Conservation (phyloP, 2,113 vertebrate species). For the Nothobranchius furzeri region DNA sequence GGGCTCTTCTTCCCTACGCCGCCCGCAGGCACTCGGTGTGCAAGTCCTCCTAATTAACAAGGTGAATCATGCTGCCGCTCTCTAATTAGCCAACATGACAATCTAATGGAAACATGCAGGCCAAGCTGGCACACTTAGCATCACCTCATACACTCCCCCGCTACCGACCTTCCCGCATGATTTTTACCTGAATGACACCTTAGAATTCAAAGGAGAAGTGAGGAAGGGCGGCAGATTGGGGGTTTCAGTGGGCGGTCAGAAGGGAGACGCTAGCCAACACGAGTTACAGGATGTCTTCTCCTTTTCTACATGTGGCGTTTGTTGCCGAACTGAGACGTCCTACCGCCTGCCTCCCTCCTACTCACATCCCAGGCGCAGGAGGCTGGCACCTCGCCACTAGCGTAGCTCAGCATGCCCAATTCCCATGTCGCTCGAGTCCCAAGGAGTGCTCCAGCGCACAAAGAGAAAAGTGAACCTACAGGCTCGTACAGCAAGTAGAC, state of each 20-base stretch:
- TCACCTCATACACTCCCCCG: slow-evolving; percentile 74
- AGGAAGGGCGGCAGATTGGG: slow-evolving; percentile 32
- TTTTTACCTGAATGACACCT: slow-evolving; percentile 59
- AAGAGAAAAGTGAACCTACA: slow-evolving; percentile 80
- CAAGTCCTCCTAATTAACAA: slow-evolving; percentile 99
- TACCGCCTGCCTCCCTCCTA: slow-evolving; percentile 60
- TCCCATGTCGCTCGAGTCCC: slow-evolving; percentile 78
- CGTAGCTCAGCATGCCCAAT: slow-evolving; percentile 74
- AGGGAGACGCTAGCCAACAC: slow-evolving; percentile 43
- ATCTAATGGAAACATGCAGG: slow-evolving; percentile 93
- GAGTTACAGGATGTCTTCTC: slow-evolving; percentile 29
- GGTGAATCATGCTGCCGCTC: slow-evolving; percentile 98
- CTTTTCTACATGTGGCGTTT: slow-evolving; percentile 34
- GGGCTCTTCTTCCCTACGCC: slow-evolving; percentile 85
- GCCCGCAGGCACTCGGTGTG: slow-evolving; percentile 88
- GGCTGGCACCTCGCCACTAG: slow-evolving; percentile 77
- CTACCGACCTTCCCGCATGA: slow-evolving; percentile 58
- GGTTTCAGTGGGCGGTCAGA: slow-evolving; percentile 66
- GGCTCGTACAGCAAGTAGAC: slow-evolving; percentile 72
- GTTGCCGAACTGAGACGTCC: slow-evolving; percentile 77
- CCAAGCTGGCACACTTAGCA: slow-evolving; percentile 82
- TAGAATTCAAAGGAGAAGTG: slow-evolving; percentile 34
- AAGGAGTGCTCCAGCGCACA: slow-evolving; percentile 76
- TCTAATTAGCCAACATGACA: slow-evolving; percentile 99
- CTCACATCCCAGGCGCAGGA: slow-evolving; percentile 67